Conservation (phyloP, 2,113 vertebrate genomes). For the Ptychochromis oligacanthus region DNA sequence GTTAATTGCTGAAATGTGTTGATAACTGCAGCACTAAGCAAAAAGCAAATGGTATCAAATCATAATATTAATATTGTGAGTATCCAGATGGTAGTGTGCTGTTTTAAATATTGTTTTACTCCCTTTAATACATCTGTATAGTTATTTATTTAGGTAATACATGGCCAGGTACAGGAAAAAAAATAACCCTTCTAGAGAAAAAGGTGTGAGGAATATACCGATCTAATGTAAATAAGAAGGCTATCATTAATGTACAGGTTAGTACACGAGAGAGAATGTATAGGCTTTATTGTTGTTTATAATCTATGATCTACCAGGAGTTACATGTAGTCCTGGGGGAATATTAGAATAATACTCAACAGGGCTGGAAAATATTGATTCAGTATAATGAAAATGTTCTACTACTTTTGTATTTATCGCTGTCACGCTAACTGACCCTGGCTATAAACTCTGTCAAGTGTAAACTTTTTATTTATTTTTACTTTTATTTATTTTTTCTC, state of each 20-base stretch:
- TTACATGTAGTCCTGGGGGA: neutral
- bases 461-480: neutral
- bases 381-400: conserved; percentile 1
- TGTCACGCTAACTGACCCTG: neutral
- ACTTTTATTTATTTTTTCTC: neutral
- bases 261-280: neutral
- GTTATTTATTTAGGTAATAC: conserved; percentile 6
- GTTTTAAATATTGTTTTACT: conserved; percentile 19
- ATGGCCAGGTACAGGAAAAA: neutral
- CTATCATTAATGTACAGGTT: neutral
- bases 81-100: neutral
- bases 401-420: neutral
- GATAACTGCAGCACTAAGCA: neutral
- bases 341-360: neutral
- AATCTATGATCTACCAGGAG: neutral
- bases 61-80: conserved; percentile 17
- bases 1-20: conserved; percentile 34
- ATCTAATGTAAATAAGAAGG: conserved; percentile 2
- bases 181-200: neutral
- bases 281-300: neutral
- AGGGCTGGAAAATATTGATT: neutral
- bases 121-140: conserved; percentile 1
- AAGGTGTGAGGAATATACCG: neutral
- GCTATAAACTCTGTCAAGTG: conserved; percentile 6
- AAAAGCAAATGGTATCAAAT: conserved; percentile 5